These are phyloP conservation scores for Dermolepida albohirtum DNA, from an alignment of 2,888 invertebrate species.

Conservation along the genomic window DNA sequence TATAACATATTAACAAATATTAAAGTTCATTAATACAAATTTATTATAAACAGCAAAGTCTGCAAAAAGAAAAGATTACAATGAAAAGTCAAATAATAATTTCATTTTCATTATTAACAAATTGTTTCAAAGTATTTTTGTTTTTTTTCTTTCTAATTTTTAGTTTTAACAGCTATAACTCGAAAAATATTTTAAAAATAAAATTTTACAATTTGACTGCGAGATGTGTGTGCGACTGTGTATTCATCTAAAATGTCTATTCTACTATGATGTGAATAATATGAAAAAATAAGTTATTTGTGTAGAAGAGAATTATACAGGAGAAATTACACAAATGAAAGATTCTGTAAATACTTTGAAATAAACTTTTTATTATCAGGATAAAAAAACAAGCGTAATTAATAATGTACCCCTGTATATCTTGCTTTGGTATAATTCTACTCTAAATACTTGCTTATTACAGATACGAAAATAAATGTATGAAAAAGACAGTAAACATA, in stretches of 20 bases:
- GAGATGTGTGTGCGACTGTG: slow-evolving; percentile 28
- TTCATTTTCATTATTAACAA: slow-evolving; percentile 5
- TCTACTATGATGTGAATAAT: slow-evolving; percentile 15
- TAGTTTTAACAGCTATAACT: too few relatives aligned
- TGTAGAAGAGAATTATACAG: slow-evolving; percentile 13
- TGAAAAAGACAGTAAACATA: not conserved
- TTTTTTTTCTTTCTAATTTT: too few relatives aligned
- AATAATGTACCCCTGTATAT: slow-evolving; percentile 9
- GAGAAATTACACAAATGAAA: not conserved
- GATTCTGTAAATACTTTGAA: not conserved
- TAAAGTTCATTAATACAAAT: slow-evolving; percentile 8
- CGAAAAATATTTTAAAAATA: too few relatives aligned
- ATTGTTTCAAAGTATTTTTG: too few relatives aligned
- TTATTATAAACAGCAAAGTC: not conserved
- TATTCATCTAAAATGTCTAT: slow-evolving; percentile 13
- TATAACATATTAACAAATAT: slow-evolving; percentile 36
- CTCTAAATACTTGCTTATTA: not conserved
- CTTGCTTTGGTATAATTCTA: slow-evolving; percentile 13
- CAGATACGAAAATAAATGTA: not conserved
- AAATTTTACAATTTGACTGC: slow-evolving; percentile 23
- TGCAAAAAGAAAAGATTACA: not conserved
- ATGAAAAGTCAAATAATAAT: not conserved
- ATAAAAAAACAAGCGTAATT: not conserved
- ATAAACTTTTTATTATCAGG: not conserved
- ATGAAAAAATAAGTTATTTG: slow-evolving; percentile 17